Evolutionary conservation across 2,797 vertebrate genomes (phyloP).

Genomic region (Rhinophrynus dorsalis): DNA sequence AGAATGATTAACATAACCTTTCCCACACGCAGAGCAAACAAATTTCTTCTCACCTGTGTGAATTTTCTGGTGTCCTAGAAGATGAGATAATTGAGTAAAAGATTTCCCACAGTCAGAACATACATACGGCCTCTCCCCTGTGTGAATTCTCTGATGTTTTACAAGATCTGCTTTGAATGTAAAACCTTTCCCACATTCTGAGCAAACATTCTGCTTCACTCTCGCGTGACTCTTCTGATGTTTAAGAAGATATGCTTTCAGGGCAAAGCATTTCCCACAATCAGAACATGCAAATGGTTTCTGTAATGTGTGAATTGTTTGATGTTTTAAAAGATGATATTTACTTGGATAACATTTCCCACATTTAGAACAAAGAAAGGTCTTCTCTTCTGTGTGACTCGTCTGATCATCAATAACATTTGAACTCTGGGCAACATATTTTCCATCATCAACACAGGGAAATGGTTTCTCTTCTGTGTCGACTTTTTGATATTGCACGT

Average conservation of each 20-base stretch:
- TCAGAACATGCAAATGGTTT: slow-evolving; percentile 13
- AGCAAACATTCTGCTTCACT: slow-evolving; percentile 1
- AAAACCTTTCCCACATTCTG: slow-evolving; percentile 8
- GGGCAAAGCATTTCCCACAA: slow-evolving; percentile 20
- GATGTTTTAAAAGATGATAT: background rate
- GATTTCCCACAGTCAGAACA: slow-evolving; percentile 3
- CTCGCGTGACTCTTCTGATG: slow-evolving; percentile 13
- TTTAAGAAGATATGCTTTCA: background rate
- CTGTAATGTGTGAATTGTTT: background rate
- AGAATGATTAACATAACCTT: background rate
- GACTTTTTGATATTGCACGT: no score
- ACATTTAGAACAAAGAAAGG: background rate
- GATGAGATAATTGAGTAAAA: background rate
- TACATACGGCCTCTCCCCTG: background rate
- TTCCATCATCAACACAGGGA: no score
- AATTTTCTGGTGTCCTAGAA: background rate
- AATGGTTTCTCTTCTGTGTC: no score
- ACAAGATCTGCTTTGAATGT: background rate
- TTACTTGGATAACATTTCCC: background rate
- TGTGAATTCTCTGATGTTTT: slow-evolving; percentile 9
- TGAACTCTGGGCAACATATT: no score
- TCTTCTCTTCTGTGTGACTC: background rate
- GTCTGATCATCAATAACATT: no score
- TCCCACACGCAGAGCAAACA: background rate
- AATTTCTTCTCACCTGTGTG: slow-evolving; percentile 14